Base-by-base conservation (phyloP, 1,140 invertebrate species). In the Cotesia glomerata region DNA sequence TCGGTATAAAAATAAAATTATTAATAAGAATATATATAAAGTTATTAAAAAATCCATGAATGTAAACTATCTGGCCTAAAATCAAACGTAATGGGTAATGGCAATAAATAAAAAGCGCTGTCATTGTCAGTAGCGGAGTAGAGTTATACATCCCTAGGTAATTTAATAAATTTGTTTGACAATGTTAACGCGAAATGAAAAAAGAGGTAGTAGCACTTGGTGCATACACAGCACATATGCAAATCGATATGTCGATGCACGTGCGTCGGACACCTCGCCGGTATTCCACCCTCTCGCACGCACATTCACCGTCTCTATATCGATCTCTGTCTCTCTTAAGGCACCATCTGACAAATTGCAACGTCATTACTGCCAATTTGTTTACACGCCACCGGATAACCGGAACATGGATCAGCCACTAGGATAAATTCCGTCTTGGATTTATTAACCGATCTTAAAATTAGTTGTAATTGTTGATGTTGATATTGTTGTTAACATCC, bases 361-460 rank as follows among this genome's bases (percentile, higher is more conserved):
- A 80, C 77, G 79, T 84, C 82, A 84, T 85, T 84, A 84, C 80
- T 81, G 79, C 81, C 81, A 82, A 85, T 86, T 85, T 86, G 82
- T 85, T 86, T 85, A 82, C 80, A 82, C 73, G 80, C 76, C 71
- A 75, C 75, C 78, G 82, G 81, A 80, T 85, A 80, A 77, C 72
- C 70, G 78, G 77, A 81, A 81, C 80, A 79, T 65, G 75, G 75
- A 62, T 72, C 61, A 63, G 61, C 58, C 74, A 26, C 26, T 2
- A 26, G 26, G 26, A 26, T 26, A 26, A 26, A 26, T 26, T 26
- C 26, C 1, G 26, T 26, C 26, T 26, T 26, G 26, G 26, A 26
- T 26, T 26, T 26, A 26, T 26, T 26, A 26, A 26, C 26, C 26
- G 26, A 26, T 26, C 26, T 26, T 26, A 26, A 26, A 26, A 26